Evolutionary conservation across 2,888 invertebrate genomes (phyloP).

Genomic region (Aricia artaxerxes): DNA sequence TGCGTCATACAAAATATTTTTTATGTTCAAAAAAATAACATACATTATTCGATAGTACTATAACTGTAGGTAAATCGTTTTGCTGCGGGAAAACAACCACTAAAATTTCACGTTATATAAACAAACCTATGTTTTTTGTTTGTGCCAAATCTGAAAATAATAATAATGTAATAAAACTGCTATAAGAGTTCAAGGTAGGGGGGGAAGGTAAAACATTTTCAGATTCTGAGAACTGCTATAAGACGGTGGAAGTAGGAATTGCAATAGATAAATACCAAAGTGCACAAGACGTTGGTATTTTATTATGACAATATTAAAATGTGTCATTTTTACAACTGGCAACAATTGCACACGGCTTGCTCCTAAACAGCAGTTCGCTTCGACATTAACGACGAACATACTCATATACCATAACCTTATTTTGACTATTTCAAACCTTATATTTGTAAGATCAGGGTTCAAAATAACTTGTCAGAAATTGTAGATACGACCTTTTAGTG

Average conservation of each 20-base stretch:
- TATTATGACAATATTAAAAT: conserved; percentile 20
- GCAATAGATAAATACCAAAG: conserved; percentile 1
- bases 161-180: too few relatives aligned
- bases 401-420: neutral
- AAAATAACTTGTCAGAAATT: neutral
- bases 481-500: neutral
- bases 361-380: conserved; percentile 11
- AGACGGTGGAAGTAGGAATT: neutral
- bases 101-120: too few relatives aligned
- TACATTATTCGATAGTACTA: too few relatives aligned
- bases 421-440: neutral
- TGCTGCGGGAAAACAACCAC: too few relatives aligned
- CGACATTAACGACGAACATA: neutral
- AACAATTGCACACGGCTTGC: conserved; percentile 28
- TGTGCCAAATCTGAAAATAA: too few relatives aligned
- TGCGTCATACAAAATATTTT: too few relatives aligned
- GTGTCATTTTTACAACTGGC: conserved; percentile 23
- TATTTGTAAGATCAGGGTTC: neutral
- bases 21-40: too few relatives aligned
- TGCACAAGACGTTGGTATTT: neutral
- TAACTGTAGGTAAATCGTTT: too few relatives aligned
- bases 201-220: neutral
- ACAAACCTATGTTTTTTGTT: too few relatives aligned
- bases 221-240: neutral
- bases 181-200: too few relatives aligned